Evolutionary conservation across 2,888 invertebrate species (phyloP), one percentile per base, ranked within the genome.

Genomic region (Griposia aprilina): DNA sequence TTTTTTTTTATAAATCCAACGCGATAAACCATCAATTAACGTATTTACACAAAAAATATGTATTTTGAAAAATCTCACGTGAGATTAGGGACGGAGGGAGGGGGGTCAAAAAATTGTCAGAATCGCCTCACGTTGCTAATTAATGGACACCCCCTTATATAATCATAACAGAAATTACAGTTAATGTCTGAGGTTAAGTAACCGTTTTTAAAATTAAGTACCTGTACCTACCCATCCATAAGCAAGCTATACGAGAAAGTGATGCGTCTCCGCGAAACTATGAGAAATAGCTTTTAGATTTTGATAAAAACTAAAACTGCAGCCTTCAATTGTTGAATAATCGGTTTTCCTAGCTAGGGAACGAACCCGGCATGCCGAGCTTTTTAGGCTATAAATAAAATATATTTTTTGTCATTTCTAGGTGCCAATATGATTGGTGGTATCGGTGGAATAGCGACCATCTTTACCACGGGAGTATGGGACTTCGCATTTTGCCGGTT

Each of bases 401-500:
- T 36, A 3, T n/a, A 68, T 36, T 36, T 68, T 57, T 41, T 57
- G 13, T 63, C 0, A 55, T 90, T 91, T 5, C 20, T 95, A 95
- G 97, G 98, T 15, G 97, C 98, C 6, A 98, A 98, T 93, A 66
- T 98, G 74, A 95, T 98, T 69, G 98, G 98, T 0, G 97, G 98
- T 77, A 90, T 96, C 1, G 97, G 97, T 15, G 97, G 99, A 1
- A 96, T 98, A 41, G 97, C 98, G 4, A 98, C 98, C 0, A 97
- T 98, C 0, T 98, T 98, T 92, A 97, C 98, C 11, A 96, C 95
- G 0, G 97, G 97, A 7, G 98, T 99, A 87, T 98, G 98, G 98
- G 97, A 98, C 84, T 99, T 99, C 93, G 97, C 98, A 15, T 92
- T 98, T 23, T 98, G 98, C 93, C 96, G 99, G 74, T 98, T 99